Base-by-base conservation (phyloP, 2,888 invertebrate species). In the Diarsia dahlii region DNA sequence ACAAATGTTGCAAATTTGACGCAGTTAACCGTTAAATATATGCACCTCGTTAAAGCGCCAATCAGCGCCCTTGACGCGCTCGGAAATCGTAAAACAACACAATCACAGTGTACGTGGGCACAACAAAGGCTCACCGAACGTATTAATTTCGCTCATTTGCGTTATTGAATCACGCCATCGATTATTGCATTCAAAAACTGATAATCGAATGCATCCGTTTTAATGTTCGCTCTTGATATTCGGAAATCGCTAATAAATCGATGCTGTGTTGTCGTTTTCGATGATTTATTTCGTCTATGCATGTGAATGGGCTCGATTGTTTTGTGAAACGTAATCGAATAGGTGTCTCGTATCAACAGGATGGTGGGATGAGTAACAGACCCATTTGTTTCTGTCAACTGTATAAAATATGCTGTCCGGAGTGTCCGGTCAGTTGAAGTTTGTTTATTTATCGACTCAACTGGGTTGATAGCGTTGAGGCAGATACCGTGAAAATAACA, bases 171-270 rank as follows among this genome's bases (percentile, higher is more conserved):
- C 91, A 91, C 83, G 86, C 81, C 85, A 89, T 89, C 89, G 92
- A 93, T 93, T 93, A 89, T 90, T 88, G 87, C 87, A 91, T 91
- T 90, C 91, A 89, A 89, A 91, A 90, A 89, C 90, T 90, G 90
- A 93, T 92, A 94, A 93, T 92, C 91, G 92, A 90, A 91, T 90
- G 90, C 90, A 88, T 87, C 89, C 89, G 90, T 89, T 93, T 93
- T 93, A 93, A 94, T 93, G 90, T 89, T 87, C 89, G 89, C 87
- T 88, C 83, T 87, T 85, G 86, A 90, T 90, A 89, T 90, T 91
- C 91, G 92, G 93, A 94, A 92, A 93, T 90, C 91, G 92, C 90
- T 86, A 89, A 93, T 95, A 95, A 94, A 95, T 95, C 93, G 86
- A 87, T 88, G 88, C 90, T 87, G 82, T 85, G 84, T 82, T 90